Evolutionary conservation across 2,888 invertebrate species (phyloP), one percentile per base, ranked within the genome.

Genomic region (Lomographa bimaculata): DNA sequence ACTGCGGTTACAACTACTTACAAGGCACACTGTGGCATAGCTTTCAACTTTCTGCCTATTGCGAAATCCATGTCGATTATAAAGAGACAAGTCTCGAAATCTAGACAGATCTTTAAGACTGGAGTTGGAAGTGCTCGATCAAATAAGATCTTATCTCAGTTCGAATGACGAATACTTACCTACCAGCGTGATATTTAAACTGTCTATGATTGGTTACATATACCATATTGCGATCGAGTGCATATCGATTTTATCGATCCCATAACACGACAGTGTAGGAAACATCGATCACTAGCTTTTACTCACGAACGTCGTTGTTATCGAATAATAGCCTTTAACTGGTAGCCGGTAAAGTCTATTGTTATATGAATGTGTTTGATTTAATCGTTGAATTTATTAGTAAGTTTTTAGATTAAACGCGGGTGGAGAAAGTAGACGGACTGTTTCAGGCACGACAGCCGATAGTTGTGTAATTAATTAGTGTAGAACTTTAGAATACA

Each of bases 201-300:
- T 6, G 16, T 9, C 9, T 21, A 4, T 20, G 10, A 27, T 28
- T 28, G 23, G 33, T 40, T 40, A 18, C 12, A 19, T 34, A 47
- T n/a, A n/a, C n/a, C 54, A 51, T 52, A 57, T 57, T 55, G 45
- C 38, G 18, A 39, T 50, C 50, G 45, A 38, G 50, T 50, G 50
- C 38, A 36, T 54, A 53, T 55, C 42, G 53, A 54, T 54, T 52
- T 25, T 51, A 55, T 57, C 53, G 45, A 49, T 54, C 41, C 46
- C 35, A 51, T 48, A 33, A 41, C 34, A 48, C 43, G 50, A 54
- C 50, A 59, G 45, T 41, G 1, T 48, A 54, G 65, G 54, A 60
- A 57, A 62, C 65, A 60, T 64, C 53, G 52, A 60, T 64, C 62
- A 62, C 54, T 42, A 42, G 56, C 58, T 52, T 51, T 50, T 53